Percentiles rank a stretch among this genome's conserved stretches.
phyloP scores from a whole-genome alignment of 2,797 vertebrate genomes.

The Alosa sapidissima region DNA sequence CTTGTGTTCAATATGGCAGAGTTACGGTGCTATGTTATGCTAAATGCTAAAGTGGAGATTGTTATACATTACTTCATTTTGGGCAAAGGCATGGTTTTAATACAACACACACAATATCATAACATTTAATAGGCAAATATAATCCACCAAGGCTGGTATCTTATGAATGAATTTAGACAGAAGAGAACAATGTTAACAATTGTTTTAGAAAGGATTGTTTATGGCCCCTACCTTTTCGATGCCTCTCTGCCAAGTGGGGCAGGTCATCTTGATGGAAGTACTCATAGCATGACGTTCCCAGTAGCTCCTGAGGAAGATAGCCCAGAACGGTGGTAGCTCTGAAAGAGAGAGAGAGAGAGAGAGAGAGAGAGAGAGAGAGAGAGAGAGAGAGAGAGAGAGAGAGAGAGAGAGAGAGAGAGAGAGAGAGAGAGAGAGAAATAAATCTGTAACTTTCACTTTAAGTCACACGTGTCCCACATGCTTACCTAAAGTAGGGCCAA shows the following conservation, averaged over 20 bases:
- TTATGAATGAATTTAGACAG: neutral
- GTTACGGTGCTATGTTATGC: too few relatives aligned
- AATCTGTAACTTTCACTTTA: neutral
- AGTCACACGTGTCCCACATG: neutral
- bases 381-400: too few relatives aligned
- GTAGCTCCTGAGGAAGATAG: conserved; percentile 92
- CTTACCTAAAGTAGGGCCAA: neutral
- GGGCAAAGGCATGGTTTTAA: neutral
- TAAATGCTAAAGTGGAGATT: too few relatives aligned
- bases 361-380: too few relatives aligned
- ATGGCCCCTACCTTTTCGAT: conserved; percentile 82
- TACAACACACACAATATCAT: neutral
- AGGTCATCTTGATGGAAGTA: conserved; percentile 96
- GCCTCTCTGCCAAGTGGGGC: conserved; percentile 85
- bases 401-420: neutral
- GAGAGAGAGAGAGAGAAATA: too few relatives aligned
- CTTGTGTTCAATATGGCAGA: neutral
- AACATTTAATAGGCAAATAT: neutral
- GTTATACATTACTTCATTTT: too few relatives aligned
- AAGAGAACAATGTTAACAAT: neutral
- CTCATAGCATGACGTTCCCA: conserved; percentile 95
- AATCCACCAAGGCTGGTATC: neutral
- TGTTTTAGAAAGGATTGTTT: neutral
- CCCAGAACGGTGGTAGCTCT: conserved; percentile 92
- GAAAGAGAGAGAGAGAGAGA: conserved; percentile 29